Evolutionary conservation across 2,888 invertebrate genomes (phyloP), one percentile per base, ranked within the genome.

Genomic region (Agrotis puta): DNA sequence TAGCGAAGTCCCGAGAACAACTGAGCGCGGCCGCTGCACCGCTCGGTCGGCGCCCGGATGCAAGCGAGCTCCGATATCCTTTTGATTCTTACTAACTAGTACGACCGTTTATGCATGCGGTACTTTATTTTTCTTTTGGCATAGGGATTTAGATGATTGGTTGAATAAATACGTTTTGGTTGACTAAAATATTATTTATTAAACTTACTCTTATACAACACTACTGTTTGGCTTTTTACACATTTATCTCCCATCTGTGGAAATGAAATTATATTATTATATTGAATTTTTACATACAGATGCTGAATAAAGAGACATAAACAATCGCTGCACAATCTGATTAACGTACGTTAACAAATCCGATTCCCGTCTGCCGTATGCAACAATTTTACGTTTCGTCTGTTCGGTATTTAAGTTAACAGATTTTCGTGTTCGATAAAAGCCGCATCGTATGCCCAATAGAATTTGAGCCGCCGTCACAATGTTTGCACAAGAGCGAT

Each of bases 1-100:
- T 81, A 79, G 74, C 85, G 89, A 86, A 81, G 72, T 87, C 91
- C 88, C 89, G 91, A 85, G 89, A 88, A 83, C 89, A 84, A 94
- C 94, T 94, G 92, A 90, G 88, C 86, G 77, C 79, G 81, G 82
- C 77, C 75, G 83, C 86, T 89, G 90, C 92, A 89, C 81, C 83
- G 87, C 80, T 85, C 83, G 85, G 81, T 82, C 83, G 80, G 81
- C 83, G 81, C 79, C 77, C 84, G 77, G 84, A 84, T 91, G 90
- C 92, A 91, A 87, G 81, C 69, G 59, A 68, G 74, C 74, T 71
- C 65, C 73, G 73, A 83, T 82, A 87, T 84, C 86, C 85, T 87
- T 84, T 85, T 86, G 82, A 85, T 87, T 87, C 88, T 85, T 89
- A 82, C 58, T 77, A 73, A 83, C 82, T 82, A 82, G 84, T 79